phyloP scores from a whole-genome alignment of 2,797 vertebrate genomes.

The Staurois parvus region DNA sequence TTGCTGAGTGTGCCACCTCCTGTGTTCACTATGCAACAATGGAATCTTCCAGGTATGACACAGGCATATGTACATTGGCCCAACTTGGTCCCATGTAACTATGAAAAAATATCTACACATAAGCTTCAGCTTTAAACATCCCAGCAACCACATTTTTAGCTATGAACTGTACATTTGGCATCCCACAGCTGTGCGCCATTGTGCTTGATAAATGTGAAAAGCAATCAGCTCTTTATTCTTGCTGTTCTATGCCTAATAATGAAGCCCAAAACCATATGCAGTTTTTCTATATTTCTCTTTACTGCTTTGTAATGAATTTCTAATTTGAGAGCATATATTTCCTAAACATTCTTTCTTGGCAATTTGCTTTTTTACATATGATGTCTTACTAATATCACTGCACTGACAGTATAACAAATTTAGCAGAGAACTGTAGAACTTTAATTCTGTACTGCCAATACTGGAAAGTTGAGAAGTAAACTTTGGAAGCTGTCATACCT shows the following conservation, averaged over 20 bases:
- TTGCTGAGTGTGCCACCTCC: too few species aligned
- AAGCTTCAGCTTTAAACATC: not conserved
- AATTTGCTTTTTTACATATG: not conserved
- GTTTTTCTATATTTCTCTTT: not conserved
- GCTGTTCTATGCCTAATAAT: conserved; percentile 5
- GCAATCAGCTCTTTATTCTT: conserved; percentile 50
- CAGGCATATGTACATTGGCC: too few species aligned
- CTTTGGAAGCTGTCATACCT: too few species aligned
- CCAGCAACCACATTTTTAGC: not conserved
- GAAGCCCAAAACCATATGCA: conserved; percentile 23
- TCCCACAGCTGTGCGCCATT: conserved; percentile 41
- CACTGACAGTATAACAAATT: not conserved
- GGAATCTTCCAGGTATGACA: too few species aligned
- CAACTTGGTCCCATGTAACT: too few species aligned
- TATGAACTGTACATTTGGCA: not conserved
- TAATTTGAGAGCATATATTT: conserved; percentile 9
- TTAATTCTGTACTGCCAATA: too few species aligned
- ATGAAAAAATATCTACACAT: too few species aligned
- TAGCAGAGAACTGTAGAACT: too few species aligned
- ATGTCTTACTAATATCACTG: not conserved
- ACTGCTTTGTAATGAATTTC: conserved; percentile 7
- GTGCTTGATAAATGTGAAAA: conserved; percentile 18
- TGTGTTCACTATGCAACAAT: too few species aligned
- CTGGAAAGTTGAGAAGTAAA: too few species aligned
- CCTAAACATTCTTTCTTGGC: not conserved